These are phyloP conservation scores for Canis aureus DNA, from an alignment of 2,113 vertebrate species.

Conservation along the genomic window DNA sequence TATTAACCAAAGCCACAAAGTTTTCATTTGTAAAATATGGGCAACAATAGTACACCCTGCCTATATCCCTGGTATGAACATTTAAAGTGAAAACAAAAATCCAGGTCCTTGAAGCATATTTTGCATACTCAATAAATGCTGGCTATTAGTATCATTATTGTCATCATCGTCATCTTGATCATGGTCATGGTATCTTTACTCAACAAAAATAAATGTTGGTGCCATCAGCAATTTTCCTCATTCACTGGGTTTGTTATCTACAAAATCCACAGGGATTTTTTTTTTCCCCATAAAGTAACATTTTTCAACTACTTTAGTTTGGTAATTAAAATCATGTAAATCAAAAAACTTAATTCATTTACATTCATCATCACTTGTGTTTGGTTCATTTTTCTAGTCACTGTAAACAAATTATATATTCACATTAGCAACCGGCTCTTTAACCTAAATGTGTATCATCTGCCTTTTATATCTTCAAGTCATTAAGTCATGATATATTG, in stretches of 20 bases:
- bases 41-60: background rate
- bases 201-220: constrained; percentile 3
- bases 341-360: background rate
- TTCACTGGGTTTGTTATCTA: background rate
- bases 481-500: background rate
- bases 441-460: background rate
- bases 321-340: background rate
- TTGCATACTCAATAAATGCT: background rate
- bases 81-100: background rate
- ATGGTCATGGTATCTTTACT: background rate
- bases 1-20: background rate
- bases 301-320: constrained; percentile 37
- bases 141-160: background rate
- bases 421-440: background rate
- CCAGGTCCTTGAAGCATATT: background rate
- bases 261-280: background rate
- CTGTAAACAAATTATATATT: background rate
- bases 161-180: background rate
- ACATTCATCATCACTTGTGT: background rate
- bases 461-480: constrained; percentile 7
- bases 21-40: background rate
- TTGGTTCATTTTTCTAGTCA: constrained; percentile 22
- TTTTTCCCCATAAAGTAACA: background rate
- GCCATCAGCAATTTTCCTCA: background rate
- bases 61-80: background rate